These are phyloP conservation scores for Netelia virgata DNA, from an alignment of 2,888 invertebrate species.

Conservation along the genomic window DNA sequence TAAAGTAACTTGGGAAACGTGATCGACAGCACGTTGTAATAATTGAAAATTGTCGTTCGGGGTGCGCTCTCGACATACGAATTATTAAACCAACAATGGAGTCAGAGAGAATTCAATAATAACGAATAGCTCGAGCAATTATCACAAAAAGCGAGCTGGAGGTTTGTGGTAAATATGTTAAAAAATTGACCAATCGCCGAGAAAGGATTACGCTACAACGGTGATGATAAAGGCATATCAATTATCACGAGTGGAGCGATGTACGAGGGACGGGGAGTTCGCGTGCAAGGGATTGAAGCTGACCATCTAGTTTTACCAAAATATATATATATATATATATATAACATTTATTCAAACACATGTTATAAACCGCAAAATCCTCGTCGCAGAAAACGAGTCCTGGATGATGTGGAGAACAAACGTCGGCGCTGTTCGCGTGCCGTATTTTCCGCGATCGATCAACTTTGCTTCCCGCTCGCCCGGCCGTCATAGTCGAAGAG, in stretches of 20 bases:
- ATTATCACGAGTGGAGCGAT: slow-evolving; percentile 53
- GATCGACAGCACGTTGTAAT: too few species aligned
- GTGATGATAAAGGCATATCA: slow-evolving; percentile 31
- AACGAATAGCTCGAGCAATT: neutral
- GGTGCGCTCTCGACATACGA: too few species aligned
- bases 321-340: neutral
- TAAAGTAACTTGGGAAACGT: too few species aligned
- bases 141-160: too few species aligned
- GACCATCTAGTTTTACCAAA: neutral
- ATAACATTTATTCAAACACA: too few species aligned
- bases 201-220: neutral
- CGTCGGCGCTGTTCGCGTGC: slow-evolving; percentile 1
- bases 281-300: neutral
- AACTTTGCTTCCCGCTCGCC: slow-evolving; percentile 48
- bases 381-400: neutral
- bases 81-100: too few species aligned
- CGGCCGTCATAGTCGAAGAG: slow-evolving; percentile 16
- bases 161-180: neutral
- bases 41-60: too few species aligned
- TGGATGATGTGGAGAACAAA: slow-evolving; percentile 45
- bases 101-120: too few species aligned
- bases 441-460: slow-evolving; percentile 56
- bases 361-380: too few species aligned
- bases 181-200: slow-evolving; percentile 8
- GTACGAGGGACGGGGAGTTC: neutral